Evolutionary conservation across 2,888 invertebrate genomes (phyloP), one percentile per base, ranked within the genome.

Genomic region (Tetropium fuscum): DNA sequence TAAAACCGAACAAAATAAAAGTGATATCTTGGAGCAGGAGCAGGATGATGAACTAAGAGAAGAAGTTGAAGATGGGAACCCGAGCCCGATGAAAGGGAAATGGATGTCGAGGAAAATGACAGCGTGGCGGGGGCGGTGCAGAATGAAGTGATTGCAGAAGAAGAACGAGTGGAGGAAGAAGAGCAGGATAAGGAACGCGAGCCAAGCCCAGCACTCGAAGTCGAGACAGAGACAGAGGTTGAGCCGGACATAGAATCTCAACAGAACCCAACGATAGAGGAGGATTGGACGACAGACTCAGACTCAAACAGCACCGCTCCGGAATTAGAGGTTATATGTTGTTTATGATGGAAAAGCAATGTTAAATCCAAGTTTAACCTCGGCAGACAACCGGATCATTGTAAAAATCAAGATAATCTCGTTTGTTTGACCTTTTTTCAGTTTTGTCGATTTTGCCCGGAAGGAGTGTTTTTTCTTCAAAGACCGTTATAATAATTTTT

Each of bases 231-330:
- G 2, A 45, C 43, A 55, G 68, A 70, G 27, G 64, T 68, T 0
- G 60, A 56, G 19, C 45, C 32, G 6, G 53, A 55, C 38, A 4
- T 34, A n/a, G 54, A 57, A 38, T 27, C 27, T 16, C 56, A 51
- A 55, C 66, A 30, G 64, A 69, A 56, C 59, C 40, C 20, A 40
- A 64, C 60, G 65, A 75, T 58, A 64, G 77, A 49, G 32, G 74
- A 77, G 15, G 75, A 77, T 16, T 77, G 77, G 75, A 66, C 69
- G 16, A 75, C 76, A 3, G 80, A 80, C 49, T 68, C 73, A 4
- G 78, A 80, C 57, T 77, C 76, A 36, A 78, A 78, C 53, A 76
- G 75, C 60, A 74, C 73, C 3, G 63, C 70, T 11, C 68, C 72
- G 1, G 74, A 77, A 55, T 38, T 67, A 45, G 71, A 72, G 47